A percentile compares a stretch with the other conserved stretches of the same genome.
phyloP scores from a whole-genome alignment of 1,140 invertebrate genomes.

The Pentalonia nigronervosa region DNA sequence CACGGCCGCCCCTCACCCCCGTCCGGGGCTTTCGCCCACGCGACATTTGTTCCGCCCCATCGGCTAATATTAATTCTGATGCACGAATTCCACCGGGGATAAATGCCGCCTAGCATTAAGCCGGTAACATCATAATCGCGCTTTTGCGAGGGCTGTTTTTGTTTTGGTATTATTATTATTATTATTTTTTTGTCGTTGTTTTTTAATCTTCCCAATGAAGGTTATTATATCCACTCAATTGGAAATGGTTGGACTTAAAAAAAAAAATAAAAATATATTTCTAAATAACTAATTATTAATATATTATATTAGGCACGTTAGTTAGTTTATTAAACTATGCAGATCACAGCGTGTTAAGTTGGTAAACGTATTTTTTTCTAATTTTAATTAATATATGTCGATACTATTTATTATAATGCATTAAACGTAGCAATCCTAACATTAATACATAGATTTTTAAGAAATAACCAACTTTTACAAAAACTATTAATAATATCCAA shows the following conservation, averaged over 20 bases:
- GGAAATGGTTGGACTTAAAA: background rate
- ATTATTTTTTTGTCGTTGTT: background rate
- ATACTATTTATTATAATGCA: too few species aligned
- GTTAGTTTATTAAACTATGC: too few species aligned
- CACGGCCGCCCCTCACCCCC: background rate
- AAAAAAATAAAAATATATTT: too few species aligned
- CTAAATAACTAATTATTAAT: too few species aligned
- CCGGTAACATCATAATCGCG: background rate
- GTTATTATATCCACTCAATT: background rate
- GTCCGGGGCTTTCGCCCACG: background rate
- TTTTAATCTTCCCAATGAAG: background rate
- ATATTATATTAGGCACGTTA: background rate
- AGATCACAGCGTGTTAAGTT: too few species aligned
- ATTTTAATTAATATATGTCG: too few species aligned
- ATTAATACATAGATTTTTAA: too few species aligned
- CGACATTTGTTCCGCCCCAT: constrained; percentile 48
- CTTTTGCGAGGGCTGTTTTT: constrained; percentile 15
- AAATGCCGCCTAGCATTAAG: constrained; percentile 23
- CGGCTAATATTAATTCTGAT: constrained; percentile 55
- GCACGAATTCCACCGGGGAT: constrained; percentile 52
- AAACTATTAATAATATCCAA: too few species aligned
- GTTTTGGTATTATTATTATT: background rate
- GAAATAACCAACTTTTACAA: too few species aligned
- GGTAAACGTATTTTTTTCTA: too few species aligned
- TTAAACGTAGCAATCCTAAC: too few species aligned